phyloP scores from a whole-genome alignment of 2,888 invertebrate species.

The Thelaira solivaga region DNA sequence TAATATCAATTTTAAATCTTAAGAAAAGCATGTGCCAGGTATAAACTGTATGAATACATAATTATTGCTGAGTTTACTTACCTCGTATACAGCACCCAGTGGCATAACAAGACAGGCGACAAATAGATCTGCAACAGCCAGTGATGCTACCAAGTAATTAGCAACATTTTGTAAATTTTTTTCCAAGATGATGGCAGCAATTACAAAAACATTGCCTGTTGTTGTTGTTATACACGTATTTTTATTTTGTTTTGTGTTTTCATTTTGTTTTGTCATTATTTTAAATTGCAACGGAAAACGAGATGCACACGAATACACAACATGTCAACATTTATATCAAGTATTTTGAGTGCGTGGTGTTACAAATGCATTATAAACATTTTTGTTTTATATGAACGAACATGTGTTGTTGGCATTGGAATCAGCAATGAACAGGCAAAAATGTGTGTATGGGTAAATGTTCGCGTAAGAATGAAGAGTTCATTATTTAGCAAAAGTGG shows the following conservation, averaged over 20 bases:
- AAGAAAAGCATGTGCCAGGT: no score
- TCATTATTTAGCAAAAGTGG: background rate
- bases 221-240: conserved; percentile 3
- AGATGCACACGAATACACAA: background rate
- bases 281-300: background rate
- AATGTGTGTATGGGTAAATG: background rate
- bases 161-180: conserved; percentile 95
- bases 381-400: conserved; percentile 7
- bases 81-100: conserved; percentile 92
- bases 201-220: conserved; percentile 98
- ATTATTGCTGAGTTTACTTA: conserved; percentile 77
- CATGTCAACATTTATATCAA: background rate
- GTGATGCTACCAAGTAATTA: conserved; percentile 96
- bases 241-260: background rate
- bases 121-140: conserved; percentile 98
- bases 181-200: conserved; percentile 96
- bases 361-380: no score
- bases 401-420: background rate
- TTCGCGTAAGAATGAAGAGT: background rate
- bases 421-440: background rate
- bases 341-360: background rate
- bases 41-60: background rate
- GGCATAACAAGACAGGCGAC: conserved; percentile 98
- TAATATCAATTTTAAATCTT: no score
- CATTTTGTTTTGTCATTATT: conserved; percentile 23